Evolutionary conservation across 35 echinoderm and acorn worm genomes (phyloP).

Genomic region (Amphiura filiformis): DNA sequence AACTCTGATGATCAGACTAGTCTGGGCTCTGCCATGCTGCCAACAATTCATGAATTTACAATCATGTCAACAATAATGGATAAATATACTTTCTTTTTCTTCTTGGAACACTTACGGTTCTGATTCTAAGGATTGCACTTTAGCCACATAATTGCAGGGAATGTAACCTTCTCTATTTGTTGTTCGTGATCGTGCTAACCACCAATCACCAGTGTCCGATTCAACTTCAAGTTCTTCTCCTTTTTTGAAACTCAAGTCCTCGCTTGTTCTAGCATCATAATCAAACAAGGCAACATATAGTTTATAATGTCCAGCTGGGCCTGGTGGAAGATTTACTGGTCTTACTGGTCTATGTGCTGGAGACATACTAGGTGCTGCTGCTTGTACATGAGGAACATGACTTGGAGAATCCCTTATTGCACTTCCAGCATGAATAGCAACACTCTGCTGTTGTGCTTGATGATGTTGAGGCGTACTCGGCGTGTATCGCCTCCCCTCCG

Average conservation of each 20-base stretch:
- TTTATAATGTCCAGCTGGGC: slow-evolving; percentile 31
- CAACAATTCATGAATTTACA: too few relatives aligned
- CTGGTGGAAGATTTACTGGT: neutral
- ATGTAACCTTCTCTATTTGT: slow-evolving; percentile 89
- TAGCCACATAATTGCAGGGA: slow-evolving; percentile 98
- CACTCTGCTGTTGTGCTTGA: neutral
- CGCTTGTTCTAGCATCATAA: slow-evolving; percentile 94
- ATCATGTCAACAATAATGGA: too few relatives aligned
- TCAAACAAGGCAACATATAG: slow-evolving; percentile 98
- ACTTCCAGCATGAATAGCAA: neutral
- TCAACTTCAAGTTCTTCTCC: slow-evolving; percentile 91
- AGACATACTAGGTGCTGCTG: neutral
- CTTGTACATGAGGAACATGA: neutral
- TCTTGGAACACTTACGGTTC: slow-evolving; percentile 99
- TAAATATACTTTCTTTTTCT: too few relatives aligned
- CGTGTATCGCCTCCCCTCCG: neutral
- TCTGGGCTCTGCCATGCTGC: too few relatives aligned
- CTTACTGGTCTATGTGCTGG: slow-evolving; percentile 8
- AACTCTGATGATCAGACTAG: too few relatives aligned
- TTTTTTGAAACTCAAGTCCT: slow-evolving; percentile 99
- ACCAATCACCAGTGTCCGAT: slow-evolving; percentile 94
- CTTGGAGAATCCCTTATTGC: neutral
- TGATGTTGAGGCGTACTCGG: neutral
- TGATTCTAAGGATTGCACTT: slow-evolving; percentile 95
- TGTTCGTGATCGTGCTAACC: slow-evolving; percentile 78